These are phyloP conservation scores for Gerris lacustris DNA, from an alignment of 2,888 invertebrate genomes.

Conservation along the genomic window DNA sequence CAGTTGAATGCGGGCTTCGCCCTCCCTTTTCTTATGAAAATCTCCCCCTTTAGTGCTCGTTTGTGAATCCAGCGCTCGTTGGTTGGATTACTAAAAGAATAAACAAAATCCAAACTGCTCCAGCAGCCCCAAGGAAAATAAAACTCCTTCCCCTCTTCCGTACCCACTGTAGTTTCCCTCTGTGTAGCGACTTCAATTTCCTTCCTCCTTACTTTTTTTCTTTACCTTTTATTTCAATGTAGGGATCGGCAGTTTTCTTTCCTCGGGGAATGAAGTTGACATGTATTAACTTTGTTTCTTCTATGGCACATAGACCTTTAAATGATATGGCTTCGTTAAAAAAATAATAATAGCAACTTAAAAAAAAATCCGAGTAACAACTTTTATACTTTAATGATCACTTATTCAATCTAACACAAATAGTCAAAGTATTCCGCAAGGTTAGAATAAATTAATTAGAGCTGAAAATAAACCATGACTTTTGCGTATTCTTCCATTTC, in stretches of 20 bases:
- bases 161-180: not conserved
- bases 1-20: not conserved
- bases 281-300: no score
- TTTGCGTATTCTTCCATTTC: no score
- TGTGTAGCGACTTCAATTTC: not conserved
- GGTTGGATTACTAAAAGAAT: not conserved
- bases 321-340: no score
- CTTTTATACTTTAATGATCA: no score
- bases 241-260: not conserved
- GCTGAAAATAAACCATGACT: no score
- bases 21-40: conserved; percentile 3
- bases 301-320: no score
- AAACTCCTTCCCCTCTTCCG: not conserved
- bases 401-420: no score
- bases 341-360: no score
- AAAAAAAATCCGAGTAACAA: no score
- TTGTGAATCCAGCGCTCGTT: conserved; percentile 1
- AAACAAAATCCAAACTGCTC: conserved; percentile 1
- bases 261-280: no score
- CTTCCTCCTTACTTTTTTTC: not conserved
- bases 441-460: no score
- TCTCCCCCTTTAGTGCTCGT: not conserved
- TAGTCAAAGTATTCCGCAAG: no score
- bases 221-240: not conserved
- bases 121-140: not conserved